A percentile compares a stretch with the other conserved stretches of the same genome.
phyloP scores from a whole-genome alignment of 2,113 vertebrate species.

The Syrrhaptes paradoxus region DNA sequence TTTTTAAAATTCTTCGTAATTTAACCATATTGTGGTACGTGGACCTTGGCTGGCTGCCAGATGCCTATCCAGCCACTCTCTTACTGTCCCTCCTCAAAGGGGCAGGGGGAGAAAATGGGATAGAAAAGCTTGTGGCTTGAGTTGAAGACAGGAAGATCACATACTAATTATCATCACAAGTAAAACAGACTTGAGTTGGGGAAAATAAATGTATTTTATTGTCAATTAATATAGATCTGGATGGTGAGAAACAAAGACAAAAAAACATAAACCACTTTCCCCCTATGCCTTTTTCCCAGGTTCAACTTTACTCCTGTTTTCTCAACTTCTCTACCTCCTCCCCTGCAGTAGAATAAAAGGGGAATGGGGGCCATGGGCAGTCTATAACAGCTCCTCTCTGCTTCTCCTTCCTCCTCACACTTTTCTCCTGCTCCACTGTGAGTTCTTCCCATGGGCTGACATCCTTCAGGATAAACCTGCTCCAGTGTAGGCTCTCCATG shows the following conservation, averaged over 20 bases:
- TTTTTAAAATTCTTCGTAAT: not conserved
- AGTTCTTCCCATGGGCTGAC: not conserved
- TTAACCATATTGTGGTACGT: not conserved
- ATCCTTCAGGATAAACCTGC: not conserved
- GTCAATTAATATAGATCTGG: not conserved
- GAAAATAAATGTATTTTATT: not conserved
- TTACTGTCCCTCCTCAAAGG: not conserved
- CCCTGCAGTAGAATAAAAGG: rapidly evolving
- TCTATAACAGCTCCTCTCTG: not conserved
- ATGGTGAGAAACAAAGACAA: not conserved
- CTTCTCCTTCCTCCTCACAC: not conserved
- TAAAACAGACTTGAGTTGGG: too few species aligned
- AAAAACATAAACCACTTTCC: rapidly evolving
- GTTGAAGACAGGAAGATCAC: not conserved
- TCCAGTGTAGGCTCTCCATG: not conserved
- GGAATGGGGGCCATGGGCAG: not conserved
- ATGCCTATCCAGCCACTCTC: not conserved
- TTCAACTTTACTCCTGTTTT: not conserved
- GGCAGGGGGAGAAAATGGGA: not conserved
- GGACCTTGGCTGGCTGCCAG: not conserved
- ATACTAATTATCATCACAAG: not conserved
- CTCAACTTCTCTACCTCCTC: not conserved
- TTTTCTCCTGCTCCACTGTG: not conserved
- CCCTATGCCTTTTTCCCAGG: not conserved
- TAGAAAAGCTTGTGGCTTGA: not conserved